Percentiles rank a stretch among this genome's conserved stretches.
Conservation (phyloP, 2,113 vertebrate species). For the Telmatochromis sp. region DNA sequence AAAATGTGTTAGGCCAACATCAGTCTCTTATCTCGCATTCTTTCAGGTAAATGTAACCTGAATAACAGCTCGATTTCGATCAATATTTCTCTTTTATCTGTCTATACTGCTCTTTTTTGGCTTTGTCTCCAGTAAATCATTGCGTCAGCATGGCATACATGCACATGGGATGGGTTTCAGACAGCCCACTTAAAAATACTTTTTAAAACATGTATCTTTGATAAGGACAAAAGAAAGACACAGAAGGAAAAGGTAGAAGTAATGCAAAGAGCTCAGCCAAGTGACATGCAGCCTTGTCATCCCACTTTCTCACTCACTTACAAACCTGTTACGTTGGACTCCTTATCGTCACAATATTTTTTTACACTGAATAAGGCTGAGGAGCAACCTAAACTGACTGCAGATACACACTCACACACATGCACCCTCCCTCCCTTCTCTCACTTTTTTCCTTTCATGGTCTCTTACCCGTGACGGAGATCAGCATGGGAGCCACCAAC, state of each 20-base stretch:
- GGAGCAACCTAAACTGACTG: not conserved
- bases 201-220: not conserved
- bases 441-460: not conserved
- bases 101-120: not conserved
- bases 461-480: constrained; percentile 93
- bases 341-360: constrained; percentile 31
- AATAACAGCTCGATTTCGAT: not conserved
- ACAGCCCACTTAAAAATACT: not conserved
- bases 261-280: not conserved
- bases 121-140: not conserved
- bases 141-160: not conserved
- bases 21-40: not conserved
- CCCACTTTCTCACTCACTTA: not conserved
- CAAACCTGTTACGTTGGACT: not conserved
- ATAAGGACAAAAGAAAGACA: not conserved
- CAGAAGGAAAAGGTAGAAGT: not conserved
- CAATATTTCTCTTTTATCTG: not conserved
- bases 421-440: not conserved
- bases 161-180: not conserved
- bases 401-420: not conserved
- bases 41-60: not conserved
- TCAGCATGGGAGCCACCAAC: constrained; percentile 92
- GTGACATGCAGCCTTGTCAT: not conserved
- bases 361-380: constrained; percentile 10
- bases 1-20: not conserved